Evolutionary conservation across 2,888 invertebrate genomes (phyloP), one percentile per base, ranked within the genome.

Genomic region (Apamea sordens): DNA sequence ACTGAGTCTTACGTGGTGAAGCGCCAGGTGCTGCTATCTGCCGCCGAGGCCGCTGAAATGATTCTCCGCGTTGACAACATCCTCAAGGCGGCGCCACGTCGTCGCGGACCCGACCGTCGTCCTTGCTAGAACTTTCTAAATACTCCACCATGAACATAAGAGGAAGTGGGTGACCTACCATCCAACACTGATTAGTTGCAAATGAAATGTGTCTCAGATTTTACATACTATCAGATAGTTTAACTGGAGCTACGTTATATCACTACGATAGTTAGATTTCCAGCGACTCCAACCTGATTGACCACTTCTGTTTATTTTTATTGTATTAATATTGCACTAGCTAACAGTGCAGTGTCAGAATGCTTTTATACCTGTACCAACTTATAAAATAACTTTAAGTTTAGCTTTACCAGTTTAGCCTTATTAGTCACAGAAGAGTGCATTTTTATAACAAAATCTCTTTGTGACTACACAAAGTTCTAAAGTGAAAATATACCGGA

Each of bases 1-100:
- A 99, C 99, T 0, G 99, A 99, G 96, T 99, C 99, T 0, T 99
- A 98, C 97, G 99, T 98, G 53, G 99, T 99, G 13, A 99, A 99
- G 95, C 97, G 99, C 56, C 99, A 99, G 95, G 99, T 99, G 72
- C 96, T 99, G 76, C 93, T 99, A 82, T 99, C 99, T 13, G 99
- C 99, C 0, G 97, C 99, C 0, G 99, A 99, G 95, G 99, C 99
- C 0, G 99, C 99, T 0, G 99, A 99, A 97, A 99, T 99, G 99
- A 99, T 99, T 91, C 97, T 99, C 36, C 98, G 99, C 77, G 99
- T 99, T 1, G 99, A 99, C 95, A 98, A 99, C 95, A 99, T 99
- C 89, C 98, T 99, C 84, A 98, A 98, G 94, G 98, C 99, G 18
- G 99, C 99, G 53, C 99, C 99, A 15, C 98, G 99, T 86, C 98